Base-by-base conservation (phyloP, 2,797 vertebrate species). In the Anabacerthia variegaticeps region DNA sequence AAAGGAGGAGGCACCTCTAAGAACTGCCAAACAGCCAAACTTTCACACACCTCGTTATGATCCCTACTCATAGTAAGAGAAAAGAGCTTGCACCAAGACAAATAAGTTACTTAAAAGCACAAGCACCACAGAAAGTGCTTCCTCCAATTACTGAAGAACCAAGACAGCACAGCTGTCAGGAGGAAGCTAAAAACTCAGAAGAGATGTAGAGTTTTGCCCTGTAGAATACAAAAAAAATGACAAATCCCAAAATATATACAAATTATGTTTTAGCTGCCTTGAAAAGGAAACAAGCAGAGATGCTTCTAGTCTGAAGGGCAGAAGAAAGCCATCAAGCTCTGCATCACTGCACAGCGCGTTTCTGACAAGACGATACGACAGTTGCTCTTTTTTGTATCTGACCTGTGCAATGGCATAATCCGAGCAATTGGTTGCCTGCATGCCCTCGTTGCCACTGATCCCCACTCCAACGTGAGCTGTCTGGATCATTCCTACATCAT, bases 401-500 rank as follows among this genome's bases (percentile, higher is more conserved):
- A 99, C 99, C 99, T 99, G 99, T 52, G 99, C 99, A 36, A 99
- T 99, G 88, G 99, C 99, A 87, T 99, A 99, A 96, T 99, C 99
- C 0, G 99, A 99, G 76, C 99, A 99, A 98, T 99, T 99, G 92
- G 99, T 99, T 85, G 99, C 99, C 97, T 99, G 99, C 99, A 99
- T 99, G 98, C 99, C 99, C 97, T 99, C 99, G 11, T 99, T 99
- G 88, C 99, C 99, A 12, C 99, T 99, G 98, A 99, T 99, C 56
- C 99, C 99, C 59, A 99, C 99, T 27, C 99, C 99, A 14, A 99
- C 99, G 0, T 99, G 99, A 68, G 99, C 99, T 1, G 99, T 99
- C 98, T 99, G 99, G 97, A 99, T 99, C 99, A 99, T 99, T 77
- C 99, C 99, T n/a, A 99, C 99, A 0, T 99, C 99, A 4, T 99